Evolutionary conservation across 2,113 vertebrate species (phyloP).

Genomic region (Upupa epops): DNA sequence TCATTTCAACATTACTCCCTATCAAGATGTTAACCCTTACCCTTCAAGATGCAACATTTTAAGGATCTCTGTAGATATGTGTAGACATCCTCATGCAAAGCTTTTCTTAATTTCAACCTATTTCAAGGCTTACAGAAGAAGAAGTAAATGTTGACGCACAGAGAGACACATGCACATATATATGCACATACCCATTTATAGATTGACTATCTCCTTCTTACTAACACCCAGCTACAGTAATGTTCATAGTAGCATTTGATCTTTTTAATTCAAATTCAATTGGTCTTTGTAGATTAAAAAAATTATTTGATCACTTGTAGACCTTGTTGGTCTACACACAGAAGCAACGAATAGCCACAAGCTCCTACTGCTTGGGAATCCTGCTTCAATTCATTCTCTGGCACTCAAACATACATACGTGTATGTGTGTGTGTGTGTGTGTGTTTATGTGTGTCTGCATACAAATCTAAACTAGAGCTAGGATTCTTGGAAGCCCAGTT

Average conservation of each 20-base stretch:
- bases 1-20: too few species aligned
- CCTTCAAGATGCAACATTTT: too few species aligned
- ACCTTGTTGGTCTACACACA: neutral
- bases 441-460: too few species aligned
- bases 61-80: neutral
- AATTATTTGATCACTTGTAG: too few species aligned
- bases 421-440: too few species aligned
- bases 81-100: neutral
- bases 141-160: neutral
- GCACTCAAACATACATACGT: neutral
- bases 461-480: neutral
- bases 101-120: neutral
- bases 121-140: neutral
- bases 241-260: neutral
- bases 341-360: neutral
- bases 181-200: neutral
- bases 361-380: neutral
- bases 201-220: neutral
- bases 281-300: neutral
- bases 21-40: too few species aligned
- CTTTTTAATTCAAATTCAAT: neutral
- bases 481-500: neutral
- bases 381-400: neutral
- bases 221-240: neutral
- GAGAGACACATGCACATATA: too few species aligned